phyloP scores from a whole-genome alignment of 2,888 invertebrate species.

The Aspidapion aeneum region DNA sequence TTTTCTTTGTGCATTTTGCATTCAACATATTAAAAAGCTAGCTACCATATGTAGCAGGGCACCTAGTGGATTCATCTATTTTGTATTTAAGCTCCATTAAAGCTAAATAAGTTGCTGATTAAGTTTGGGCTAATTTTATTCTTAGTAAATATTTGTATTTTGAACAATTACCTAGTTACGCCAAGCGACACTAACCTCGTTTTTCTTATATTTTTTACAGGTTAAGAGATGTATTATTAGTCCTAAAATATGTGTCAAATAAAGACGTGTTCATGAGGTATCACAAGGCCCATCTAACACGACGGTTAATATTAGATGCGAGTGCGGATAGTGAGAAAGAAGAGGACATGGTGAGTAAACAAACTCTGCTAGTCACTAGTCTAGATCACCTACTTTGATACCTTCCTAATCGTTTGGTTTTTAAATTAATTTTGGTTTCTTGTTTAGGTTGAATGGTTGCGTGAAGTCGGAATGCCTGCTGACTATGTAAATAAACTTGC shows the following conservation, averaged over 20 bases:
- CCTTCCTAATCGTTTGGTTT: neutral
- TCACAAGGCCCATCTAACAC: constrained; percentile 96
- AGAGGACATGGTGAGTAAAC: constrained; percentile 81
- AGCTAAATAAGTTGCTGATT: too few species aligned
- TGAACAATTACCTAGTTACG: too few species aligned
- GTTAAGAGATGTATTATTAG: constrained; percentile 88
- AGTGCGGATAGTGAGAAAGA: constrained; percentile 98
- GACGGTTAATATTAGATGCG: constrained; percentile 93
- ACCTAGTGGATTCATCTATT: too few species aligned
- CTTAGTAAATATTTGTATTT: too few species aligned
- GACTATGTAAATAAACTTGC: constrained; percentile 98
- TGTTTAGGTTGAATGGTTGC: constrained; percentile 78
- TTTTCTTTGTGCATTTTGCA: too few species aligned
- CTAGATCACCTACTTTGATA: neutral
- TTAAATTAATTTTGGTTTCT: too few species aligned
- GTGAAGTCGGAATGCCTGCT: constrained; percentile 99
- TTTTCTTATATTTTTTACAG: constrained; percentile 51
- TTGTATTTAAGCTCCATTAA: too few species aligned
- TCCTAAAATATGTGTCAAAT: constrained; percentile 98
- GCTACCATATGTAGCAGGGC: too few species aligned
- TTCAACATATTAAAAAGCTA: too few species aligned
- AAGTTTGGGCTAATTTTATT: too few species aligned
- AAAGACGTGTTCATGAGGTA: constrained; percentile 99
- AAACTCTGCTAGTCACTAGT: neutral
- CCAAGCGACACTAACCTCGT: too few species aligned